phyloP scores from a whole-genome alignment of 2,113 vertebrate species.

The Thalassarche chlororhynchos region DNA sequence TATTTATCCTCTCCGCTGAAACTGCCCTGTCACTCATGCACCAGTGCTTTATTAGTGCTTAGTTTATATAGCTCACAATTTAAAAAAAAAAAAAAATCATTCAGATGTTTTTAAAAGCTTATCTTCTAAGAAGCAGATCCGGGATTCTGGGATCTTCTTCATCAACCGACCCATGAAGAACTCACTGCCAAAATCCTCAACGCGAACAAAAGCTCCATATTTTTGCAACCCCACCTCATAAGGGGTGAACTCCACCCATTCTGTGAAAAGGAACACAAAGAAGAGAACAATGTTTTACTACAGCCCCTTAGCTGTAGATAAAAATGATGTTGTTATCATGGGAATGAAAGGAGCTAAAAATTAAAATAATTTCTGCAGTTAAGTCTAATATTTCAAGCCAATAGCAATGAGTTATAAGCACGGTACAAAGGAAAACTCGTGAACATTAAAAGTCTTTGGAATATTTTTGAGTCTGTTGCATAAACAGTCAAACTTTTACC shows the following conservation, averaged over 20 bases:
- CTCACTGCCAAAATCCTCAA: slow-evolving; percentile 86
- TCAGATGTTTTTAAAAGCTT: background rate
- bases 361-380: background rate
- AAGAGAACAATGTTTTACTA: background rate
- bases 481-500: background rate
- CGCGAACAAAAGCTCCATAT: slow-evolving; percentile 82
- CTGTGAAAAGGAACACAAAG: slow-evolving; percentile 48
- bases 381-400: background rate
- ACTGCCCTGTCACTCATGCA: background rate
- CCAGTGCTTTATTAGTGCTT: background rate
- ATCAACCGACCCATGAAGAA: slow-evolving; percentile 88
- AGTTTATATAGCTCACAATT: background rate
- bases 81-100: background rate
- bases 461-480: background rate
- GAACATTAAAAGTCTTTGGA: background rate
- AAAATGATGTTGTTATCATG: background rate
- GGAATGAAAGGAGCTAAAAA: background rate
- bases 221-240: slow-evolving; percentile 89
- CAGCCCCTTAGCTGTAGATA: background rate
- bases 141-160: slow-evolving; percentile 82
- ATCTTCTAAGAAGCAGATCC: slow-evolving; percentile 84
- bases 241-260: slow-evolving; percentile 90
- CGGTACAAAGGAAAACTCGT: background rate
- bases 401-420: background rate
- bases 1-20: background rate